A percentile compares a stretch with the other conserved stretches of the same genome.
phyloP scores from a whole-genome alignment of 23 tunicate species.

The Styela plicata region DNA sequence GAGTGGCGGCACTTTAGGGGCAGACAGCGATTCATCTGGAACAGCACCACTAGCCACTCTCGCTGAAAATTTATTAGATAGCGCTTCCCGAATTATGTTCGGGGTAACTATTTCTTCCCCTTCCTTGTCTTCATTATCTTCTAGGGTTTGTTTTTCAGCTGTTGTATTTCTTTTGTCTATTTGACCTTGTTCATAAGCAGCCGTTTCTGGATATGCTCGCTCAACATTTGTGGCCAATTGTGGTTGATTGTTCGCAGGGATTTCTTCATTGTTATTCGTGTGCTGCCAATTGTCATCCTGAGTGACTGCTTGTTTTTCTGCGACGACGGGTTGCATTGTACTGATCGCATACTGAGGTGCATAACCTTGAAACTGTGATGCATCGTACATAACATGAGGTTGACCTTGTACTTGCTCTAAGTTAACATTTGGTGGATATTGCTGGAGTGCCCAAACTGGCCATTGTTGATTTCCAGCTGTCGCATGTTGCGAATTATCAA shows the following conservation, averaged over 20 bases:
- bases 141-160: not conserved
- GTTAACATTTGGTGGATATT: conserved; percentile 26
- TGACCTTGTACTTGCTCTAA: conserved; percentile 22
- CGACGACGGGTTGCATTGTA: not conserved
- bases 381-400: conserved; percentile 5
- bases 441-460: conserved; percentile 3
- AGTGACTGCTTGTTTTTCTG: not conserved
- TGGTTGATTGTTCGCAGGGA: not conserved
- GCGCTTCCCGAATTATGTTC: conserved; percentile 23
- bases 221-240: not conserved
- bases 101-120: conserved; percentile 21
- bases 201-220: not conserved
- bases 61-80: conserved; percentile 7
- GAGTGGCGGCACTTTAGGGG: not conserved
- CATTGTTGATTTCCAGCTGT: conserved; percentile 5
- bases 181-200: not conserved
- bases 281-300: not conserved
- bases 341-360: not conserved
- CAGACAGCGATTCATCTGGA: not conserved
- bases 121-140: conserved; percentile 20
- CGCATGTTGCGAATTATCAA: not conserved
- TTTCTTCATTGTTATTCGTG: not conserved
- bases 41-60: not conserved
- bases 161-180: not conserved
- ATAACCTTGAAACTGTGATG: conserved; percentile 1